Evolutionary conservation across 2,113 vertebrate species (phyloP).

Genomic region (Strigops habroptila): DNA sequence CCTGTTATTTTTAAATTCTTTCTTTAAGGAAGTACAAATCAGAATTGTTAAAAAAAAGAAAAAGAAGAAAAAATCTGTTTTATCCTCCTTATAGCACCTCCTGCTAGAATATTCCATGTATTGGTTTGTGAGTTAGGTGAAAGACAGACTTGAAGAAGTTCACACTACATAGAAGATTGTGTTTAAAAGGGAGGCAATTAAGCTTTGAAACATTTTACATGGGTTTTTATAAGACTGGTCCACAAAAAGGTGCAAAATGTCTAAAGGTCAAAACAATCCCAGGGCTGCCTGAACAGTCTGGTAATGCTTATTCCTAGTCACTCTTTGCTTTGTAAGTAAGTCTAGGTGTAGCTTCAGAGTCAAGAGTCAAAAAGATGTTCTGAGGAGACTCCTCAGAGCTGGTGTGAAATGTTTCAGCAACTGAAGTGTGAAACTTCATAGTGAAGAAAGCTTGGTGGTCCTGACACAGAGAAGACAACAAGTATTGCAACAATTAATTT

Average conservation of each 20-base stretch:
- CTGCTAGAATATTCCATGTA: neutral
- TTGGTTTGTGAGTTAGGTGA: neutral
- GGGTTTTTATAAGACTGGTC: neutral
- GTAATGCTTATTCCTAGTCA: rapidly evolving
- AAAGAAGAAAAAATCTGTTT: neutral
- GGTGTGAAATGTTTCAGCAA: neutral
- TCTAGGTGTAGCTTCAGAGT: neutral
- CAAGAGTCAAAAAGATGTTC: neutral
- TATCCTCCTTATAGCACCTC: neutral
- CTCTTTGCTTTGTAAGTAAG: neutral
- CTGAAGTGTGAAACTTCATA: neutral
- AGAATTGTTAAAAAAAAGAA: neutral
- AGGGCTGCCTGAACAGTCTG: neutral
- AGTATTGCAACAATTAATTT: neutral
- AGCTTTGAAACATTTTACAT: neutral
- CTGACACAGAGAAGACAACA: neutral
- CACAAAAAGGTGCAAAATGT: neutral
- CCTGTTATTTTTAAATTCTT: rapidly evolving
- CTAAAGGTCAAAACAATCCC: neutral
- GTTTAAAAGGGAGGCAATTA: neutral
- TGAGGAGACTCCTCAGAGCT: neutral
- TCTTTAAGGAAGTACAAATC: neutral
- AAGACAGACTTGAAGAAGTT: neutral
- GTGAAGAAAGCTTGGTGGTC: neutral
- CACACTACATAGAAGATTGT: neutral